Evolutionary conservation across 2,113 vertebrate species (phyloP).

Genomic region (Tricholaema leucomelas): DNA sequence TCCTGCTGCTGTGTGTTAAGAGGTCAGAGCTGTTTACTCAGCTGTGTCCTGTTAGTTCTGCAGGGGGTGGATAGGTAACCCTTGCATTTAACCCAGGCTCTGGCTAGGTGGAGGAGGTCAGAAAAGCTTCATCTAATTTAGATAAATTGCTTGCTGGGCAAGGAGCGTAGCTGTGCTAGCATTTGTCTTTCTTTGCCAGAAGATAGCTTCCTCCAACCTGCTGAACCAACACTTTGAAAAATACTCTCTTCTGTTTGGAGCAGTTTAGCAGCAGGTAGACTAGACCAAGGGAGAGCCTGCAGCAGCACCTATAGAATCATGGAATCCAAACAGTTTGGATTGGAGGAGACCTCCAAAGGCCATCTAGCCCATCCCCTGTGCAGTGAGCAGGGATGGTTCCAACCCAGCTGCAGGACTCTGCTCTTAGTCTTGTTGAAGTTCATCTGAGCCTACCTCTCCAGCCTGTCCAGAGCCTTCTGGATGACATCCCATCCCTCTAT

Average conservation of each 20-base stretch:
- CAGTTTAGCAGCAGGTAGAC: background rate
- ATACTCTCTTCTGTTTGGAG: background rate
- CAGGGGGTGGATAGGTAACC: background rate
- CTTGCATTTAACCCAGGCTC: background rate
- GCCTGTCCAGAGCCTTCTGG: too few species aligned
- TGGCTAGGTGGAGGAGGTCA: background rate
- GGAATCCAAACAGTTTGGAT: too few species aligned
- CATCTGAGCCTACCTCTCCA: too few species aligned
- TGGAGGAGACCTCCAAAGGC: too few species aligned
- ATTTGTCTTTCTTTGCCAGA: background rate
- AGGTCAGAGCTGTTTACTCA: constrained; percentile 19
- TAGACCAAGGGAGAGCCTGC: background rate
- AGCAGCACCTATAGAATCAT: too few species aligned
- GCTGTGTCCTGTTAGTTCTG: background rate
- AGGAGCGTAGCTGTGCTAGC: background rate
- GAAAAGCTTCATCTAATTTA: constrained; percentile 26
- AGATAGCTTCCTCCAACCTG: background rate
- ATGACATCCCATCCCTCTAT: background rate
- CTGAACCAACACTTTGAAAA: background rate
- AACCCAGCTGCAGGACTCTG: too few species aligned
- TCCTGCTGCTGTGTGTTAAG: background rate
- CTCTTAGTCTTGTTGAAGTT: too few species aligned
- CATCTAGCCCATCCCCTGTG: too few species aligned
- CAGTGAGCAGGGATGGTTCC: too few species aligned
- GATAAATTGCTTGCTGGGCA: constrained; percentile 6